These are phyloP conservation scores for Leuciscus idus DNA, from an alignment of 2,113 vertebrate genomes.

Conservation along the genomic window DNA sequence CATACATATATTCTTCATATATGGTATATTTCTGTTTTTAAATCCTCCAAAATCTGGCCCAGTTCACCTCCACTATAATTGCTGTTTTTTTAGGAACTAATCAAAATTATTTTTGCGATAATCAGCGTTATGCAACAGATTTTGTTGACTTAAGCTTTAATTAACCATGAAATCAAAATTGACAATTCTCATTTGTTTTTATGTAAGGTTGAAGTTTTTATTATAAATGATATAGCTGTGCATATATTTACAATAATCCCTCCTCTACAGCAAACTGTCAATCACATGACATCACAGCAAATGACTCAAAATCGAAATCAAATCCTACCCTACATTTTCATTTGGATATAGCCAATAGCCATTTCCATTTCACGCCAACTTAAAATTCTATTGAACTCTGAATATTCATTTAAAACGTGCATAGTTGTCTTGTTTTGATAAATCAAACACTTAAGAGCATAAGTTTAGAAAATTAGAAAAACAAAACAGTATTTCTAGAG, in stretches of 20 bases:
- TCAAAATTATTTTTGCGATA: neutral
- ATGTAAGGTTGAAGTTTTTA: neutral
- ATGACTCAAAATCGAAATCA: neutral
- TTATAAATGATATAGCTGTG: neutral
- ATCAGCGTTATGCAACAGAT: neutral
- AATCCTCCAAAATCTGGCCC: neutral
- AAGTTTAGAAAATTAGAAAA: slow-evolving; percentile 16
- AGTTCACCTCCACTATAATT: neutral
- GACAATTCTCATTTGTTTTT: neutral
- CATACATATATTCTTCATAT: too few species aligned
- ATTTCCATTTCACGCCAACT: neutral
- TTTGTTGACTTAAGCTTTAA: neutral
- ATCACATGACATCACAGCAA: neutral
- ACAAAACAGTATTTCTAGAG: neutral
- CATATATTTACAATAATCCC: neutral
- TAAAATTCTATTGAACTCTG: neutral
- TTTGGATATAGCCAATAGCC: neutral
- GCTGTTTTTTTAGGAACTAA: neutral
- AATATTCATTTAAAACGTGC: slow-evolving; percentile 29
- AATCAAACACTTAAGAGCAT: slow-evolving; percentile 52
- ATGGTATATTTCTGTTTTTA: neutral
- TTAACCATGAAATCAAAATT: neutral
- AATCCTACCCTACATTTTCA: too few species aligned
- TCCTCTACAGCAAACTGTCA: neutral
- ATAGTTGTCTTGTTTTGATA: slow-evolving; percentile 19